phyloP scores from a whole-genome alignment of 2,888 invertebrate species.

The Hirtodrosophila trivittata region DNA sequence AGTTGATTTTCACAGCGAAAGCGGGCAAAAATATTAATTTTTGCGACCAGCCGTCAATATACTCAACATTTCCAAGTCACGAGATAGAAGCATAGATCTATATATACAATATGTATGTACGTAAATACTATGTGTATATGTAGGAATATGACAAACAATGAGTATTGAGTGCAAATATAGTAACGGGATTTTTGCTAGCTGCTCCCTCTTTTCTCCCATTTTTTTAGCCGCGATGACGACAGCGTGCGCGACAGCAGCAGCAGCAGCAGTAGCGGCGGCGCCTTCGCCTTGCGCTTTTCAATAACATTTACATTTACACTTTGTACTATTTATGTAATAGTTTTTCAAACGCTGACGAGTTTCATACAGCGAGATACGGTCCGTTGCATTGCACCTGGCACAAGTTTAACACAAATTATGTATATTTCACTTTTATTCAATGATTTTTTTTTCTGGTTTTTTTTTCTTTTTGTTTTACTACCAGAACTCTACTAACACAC shows the following conservation, averaged over 20 bases:
- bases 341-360: slow-evolving; percentile 62
- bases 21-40: slow-evolving; percentile 52
- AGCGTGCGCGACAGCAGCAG: slow-evolving; percentile 59
- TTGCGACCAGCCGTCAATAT: slow-evolving; percentile 60
- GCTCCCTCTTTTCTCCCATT: slow-evolving; percentile 55
- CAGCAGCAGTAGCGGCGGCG: slow-evolving; percentile 52
- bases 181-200: slow-evolving; percentile 51
- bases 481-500: slow-evolving; percentile 61
- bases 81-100: slow-evolving; percentile 46
- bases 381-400: slow-evolving; percentile 49
- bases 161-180: slow-evolving; percentile 57
- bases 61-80: slow-evolving; percentile 60
- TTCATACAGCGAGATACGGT: slow-evolving; percentile 42
- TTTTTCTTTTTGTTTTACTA: slow-evolving; percentile 68
- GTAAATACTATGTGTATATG: slow-evolving; percentile 4
- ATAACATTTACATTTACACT: slow-evolving; percentile 78
- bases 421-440: slow-evolving; percentile 61
- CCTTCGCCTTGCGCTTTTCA: slow-evolving; percentile 68
- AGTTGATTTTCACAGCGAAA: slow-evolving; percentile 63
- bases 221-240: slow-evolving; percentile 73
- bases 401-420: slow-evolving; percentile 45
- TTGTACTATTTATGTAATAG: slow-evolving; percentile 76
- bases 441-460: slow-evolving; percentile 35
- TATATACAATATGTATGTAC: slow-evolving; percentile 16
- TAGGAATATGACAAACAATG: slow-evolving; percentile 48